phyloP scores from a whole-genome alignment of 1,140 invertebrate genomes.

The Listronotus oregonensis region DNA sequence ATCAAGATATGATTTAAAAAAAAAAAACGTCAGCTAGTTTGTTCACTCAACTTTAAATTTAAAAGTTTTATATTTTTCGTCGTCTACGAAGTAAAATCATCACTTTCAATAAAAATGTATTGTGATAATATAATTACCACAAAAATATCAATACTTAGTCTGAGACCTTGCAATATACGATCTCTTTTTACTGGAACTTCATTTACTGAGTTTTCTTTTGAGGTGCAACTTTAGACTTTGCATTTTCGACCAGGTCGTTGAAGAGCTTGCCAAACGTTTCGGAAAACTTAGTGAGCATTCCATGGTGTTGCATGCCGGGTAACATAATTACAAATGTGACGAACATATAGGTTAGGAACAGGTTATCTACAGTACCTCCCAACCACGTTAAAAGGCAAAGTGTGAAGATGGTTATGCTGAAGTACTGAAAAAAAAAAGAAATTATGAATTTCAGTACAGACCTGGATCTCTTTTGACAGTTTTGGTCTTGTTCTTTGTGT shows the following conservation, averaged over 20 bases:
- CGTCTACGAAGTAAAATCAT: no score
- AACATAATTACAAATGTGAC: slow-evolving; percentile 59
- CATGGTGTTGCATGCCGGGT: slow-evolving; percentile 62
- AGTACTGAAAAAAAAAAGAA: slow-evolving; percentile 69
- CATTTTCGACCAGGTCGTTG: slow-evolving; percentile 45
- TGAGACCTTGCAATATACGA: neutral
- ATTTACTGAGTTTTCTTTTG: slow-evolving; percentile 40
- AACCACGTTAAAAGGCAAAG: slow-evolving; percentile 77
- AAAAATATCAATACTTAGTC: neutral
- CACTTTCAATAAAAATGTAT: no score
- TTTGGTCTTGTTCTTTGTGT: no score
- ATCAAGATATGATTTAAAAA: no score
- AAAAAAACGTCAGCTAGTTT: no score
- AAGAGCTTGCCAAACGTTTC: slow-evolving; percentile 44
- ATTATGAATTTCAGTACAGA: neutral
- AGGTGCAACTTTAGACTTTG: slow-evolving; percentile 40
- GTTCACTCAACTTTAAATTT: no score
- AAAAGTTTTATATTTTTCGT: no score
- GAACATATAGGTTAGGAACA: slow-evolving; percentile 77
- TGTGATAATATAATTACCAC: neutral
- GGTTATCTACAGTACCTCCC: slow-evolving; percentile 78
- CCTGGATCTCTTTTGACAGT: no score
- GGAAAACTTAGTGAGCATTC: slow-evolving; percentile 45
- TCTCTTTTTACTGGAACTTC: neutral
- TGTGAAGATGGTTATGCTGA: slow-evolving; percentile 67